Evolutionary conservation across 2,113 vertebrate genomes (phyloP).

Genomic region (Xiphorhynchus elegans): DNA sequence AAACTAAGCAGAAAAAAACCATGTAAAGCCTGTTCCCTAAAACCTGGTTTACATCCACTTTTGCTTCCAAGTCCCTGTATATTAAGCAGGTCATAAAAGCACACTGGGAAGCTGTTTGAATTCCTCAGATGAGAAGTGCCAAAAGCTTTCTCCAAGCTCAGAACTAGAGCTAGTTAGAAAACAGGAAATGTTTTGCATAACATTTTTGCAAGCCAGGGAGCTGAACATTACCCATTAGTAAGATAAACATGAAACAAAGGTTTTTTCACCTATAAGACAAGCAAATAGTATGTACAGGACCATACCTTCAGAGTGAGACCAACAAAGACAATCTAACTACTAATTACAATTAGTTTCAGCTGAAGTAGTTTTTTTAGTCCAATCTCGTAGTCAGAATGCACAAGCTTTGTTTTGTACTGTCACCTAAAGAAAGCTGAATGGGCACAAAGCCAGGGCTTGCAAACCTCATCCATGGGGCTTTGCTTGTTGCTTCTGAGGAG

Average conservation of each 20-base stretch:
- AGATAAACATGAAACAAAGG: not conserved
- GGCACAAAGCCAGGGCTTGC: not conserved
- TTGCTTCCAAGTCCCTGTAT: conserved; percentile 9
- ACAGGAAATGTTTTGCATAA: conserved; percentile 57
- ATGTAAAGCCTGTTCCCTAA: not conserved
- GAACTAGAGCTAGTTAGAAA: conserved; percentile 38
- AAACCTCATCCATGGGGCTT: not conserved
- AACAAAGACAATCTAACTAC: not conserved
- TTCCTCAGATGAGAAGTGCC: conserved; percentile 28
- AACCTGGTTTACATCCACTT: conserved; percentile 25
- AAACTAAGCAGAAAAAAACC: not conserved
- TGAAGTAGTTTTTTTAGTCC: not conserved
- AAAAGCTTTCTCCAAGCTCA: conserved; percentile 44
- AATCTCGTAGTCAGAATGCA: not conserved
- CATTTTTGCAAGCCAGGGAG: conserved; percentile 4
- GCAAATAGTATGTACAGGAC: not conserved
- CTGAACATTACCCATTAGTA: not conserved
- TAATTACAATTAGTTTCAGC: not conserved
- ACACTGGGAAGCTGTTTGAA: conserved; percentile 9
- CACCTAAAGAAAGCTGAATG: not conserved
- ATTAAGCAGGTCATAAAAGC: conserved; percentile 42
- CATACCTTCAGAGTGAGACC: not conserved
- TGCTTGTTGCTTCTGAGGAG: not conserved
- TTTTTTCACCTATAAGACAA: not conserved
- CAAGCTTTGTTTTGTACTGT: not conserved